Evolutionary conservation across 2,888 invertebrate genomes (phyloP).

Genomic region (Polydrusus pterygomalis): DNA sequence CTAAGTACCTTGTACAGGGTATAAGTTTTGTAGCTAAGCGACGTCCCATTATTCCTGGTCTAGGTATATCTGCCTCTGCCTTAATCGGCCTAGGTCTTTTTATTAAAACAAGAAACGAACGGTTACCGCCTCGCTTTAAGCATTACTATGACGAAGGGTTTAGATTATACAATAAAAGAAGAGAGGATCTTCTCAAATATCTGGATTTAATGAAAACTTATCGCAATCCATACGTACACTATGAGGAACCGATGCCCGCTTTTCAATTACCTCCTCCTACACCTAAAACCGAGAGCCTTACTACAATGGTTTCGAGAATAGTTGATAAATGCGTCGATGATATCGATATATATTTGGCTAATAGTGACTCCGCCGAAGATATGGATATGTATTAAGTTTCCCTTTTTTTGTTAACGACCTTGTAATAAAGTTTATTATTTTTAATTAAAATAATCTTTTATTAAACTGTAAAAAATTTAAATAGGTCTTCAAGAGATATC

Average conservation of each 20-base stretch:
- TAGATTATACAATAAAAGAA: constrained; percentile 68
- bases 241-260: constrained; percentile 68
- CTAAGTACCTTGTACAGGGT: constrained; percentile 74
- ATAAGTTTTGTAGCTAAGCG: constrained; percentile 73
- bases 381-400: background rate
- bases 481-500: too few species aligned
- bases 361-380: background rate
- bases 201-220: constrained; percentile 72
- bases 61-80: constrained; percentile 74
- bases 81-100: constrained; percentile 75
- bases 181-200: constrained; percentile 63
- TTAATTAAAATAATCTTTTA: too few species aligned
- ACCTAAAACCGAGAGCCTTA: constrained; percentile 46
- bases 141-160: constrained; percentile 70
- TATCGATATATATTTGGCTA: constrained; percentile 42
- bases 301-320: constrained; percentile 49
- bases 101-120: constrained; percentile 75
- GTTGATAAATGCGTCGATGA: constrained; percentile 53
- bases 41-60: constrained; percentile 78
- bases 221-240: constrained; percentile 76
- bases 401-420: background rate
- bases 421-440: too few species aligned
- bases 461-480: too few species aligned
- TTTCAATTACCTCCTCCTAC: constrained; percentile 56
- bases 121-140: constrained; percentile 64